A percentile compares a stretch with the other conserved stretches of the same genome.
phyloP scores from a whole-genome alignment of 2,797 vertebrate species.

The Gadopsis bispinosus region DNA sequence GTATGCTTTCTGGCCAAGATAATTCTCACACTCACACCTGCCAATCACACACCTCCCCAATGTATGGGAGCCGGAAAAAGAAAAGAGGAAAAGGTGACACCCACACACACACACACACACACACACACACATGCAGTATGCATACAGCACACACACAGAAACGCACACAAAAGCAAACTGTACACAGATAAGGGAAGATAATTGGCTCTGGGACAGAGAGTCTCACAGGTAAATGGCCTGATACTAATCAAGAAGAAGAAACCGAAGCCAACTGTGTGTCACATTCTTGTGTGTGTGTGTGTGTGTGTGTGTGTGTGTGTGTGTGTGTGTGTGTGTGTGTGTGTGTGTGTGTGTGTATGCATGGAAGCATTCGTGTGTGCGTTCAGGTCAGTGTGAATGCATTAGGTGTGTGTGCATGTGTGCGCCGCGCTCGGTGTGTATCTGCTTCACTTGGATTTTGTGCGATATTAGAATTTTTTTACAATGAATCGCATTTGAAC shows the following conservation, averaged over 20 bases:
- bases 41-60: constrained; percentile 66
- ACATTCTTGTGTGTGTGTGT: constrained; percentile 44
- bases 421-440: not conserved
- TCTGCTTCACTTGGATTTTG: constrained; percentile 45
- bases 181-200: constrained; percentile 70
- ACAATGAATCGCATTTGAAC: constrained; percentile 55
- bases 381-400: constrained; percentile 17
- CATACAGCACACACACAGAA: constrained; percentile 27
- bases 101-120: constrained; percentile 16
- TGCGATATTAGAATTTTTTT: constrained; percentile 67
- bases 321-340: constrained; percentile 30
- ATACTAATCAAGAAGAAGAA: constrained; percentile 69
- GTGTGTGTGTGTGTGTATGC: constrained; percentile 27
- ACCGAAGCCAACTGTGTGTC: constrained; percentile 44
- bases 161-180: constrained; percentile 48
- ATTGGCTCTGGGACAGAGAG: constrained; percentile 72
- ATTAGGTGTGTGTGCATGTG: not conserved
- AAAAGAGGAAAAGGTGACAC: constrained; percentile 35
- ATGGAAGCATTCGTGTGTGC: constrained; percentile 18
- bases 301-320: constrained; percentile 38
- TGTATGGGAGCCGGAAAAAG: not conserved
- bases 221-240: constrained; percentile 74
- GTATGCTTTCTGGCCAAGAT: constrained; percentile 75
- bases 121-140: constrained; percentile 11
- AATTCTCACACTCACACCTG: constrained; percentile 85